Base-by-base conservation (phyloP, 2,797 vertebrate genomes). In the Centroberyx gerrardi region DNA sequence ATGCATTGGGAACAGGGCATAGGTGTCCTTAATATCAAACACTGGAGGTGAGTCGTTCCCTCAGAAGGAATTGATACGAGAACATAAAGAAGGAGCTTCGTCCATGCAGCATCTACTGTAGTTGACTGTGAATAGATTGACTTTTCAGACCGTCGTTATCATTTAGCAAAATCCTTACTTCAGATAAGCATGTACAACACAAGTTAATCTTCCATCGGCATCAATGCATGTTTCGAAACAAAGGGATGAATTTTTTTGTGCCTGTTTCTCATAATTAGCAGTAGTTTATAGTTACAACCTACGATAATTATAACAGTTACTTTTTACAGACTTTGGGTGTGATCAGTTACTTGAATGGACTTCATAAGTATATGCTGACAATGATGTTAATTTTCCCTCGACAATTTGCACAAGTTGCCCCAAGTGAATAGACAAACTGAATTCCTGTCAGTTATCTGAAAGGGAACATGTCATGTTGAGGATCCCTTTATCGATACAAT, bases 161-260 rank as follows among this genome's bases (percentile, higher is more conserved):
- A 83, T 83, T 74, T 71, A 66, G 69, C 48, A 65, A 72, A 76
- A 22, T 64, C 12, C n/a, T 22, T 49, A 67, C 70, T 84, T 83
- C 68, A 85, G 62, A 81, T 58, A 63, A 69, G 89, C 91, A 93
- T 92, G 90, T 88, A 83, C 71, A 68, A 62, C 64, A 62, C 68
- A 72, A 74, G n/a, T 56, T 81, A 78, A 74, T 52, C 83, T 60
- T 81, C 64, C 74, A 71, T 66, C 33, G 62, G 75, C 83, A 84
- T 86, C 36, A 58, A 27, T 92, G 93, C 92, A 92, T 93, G 91
- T 78, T 88, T 88, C 77, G 28, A 87, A 84, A 78, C 63, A 84
- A 78, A 75, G 68, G 58, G 74, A 68, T 46, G 52, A 72, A 62
- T 83, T 74, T 88, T 58, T 87, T 86, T 88, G 90, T 92, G 89